Percentiles rank a stretch among this genome's conserved stretches.
Conservation (phyloP, 1,140 invertebrate species). For the Leptonema lineaticorne region DNA sequence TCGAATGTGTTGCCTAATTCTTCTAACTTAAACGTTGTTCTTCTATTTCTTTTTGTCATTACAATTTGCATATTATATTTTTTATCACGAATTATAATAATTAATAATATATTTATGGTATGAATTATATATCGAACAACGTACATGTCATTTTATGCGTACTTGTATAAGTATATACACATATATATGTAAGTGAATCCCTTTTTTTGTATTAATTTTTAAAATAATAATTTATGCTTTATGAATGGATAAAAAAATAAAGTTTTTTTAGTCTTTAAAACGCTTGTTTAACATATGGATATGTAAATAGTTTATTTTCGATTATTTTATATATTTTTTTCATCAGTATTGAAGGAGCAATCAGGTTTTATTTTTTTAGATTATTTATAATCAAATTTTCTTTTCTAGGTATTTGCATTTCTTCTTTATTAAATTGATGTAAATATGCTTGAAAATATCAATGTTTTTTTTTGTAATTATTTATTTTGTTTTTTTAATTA, state of each 20-base stretch:
- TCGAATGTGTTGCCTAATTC: too few species aligned
- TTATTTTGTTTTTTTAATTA: neutral
- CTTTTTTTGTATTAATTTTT: too few species aligned
- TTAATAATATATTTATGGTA: neutral
- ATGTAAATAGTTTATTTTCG: neutral
- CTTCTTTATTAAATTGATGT: neutral
- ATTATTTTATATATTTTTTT: too few species aligned
- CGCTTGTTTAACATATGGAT: neutral
- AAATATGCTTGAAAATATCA: conserved; percentile 13
- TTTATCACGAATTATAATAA: neutral
- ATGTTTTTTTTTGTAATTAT: neutral
- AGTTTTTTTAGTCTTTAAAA: neutral
- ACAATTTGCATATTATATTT: neutral
- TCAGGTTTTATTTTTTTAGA: too few species aligned
- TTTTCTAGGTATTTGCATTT: conserved; percentile 7
- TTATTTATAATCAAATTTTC: too few species aligned
- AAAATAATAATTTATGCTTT: neutral
- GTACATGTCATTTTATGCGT: neutral
- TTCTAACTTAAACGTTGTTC: neutral
- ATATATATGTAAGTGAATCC: neutral
- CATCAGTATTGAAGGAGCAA: too few species aligned
- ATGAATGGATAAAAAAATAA: neutral
- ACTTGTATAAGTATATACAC: too few species aligned
- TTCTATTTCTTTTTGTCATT: neutral
- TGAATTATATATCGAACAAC: too few species aligned